Evolutionary conservation across 2,113 vertebrate species (phyloP).

Genomic region (Myiagra hebetior): DNA sequence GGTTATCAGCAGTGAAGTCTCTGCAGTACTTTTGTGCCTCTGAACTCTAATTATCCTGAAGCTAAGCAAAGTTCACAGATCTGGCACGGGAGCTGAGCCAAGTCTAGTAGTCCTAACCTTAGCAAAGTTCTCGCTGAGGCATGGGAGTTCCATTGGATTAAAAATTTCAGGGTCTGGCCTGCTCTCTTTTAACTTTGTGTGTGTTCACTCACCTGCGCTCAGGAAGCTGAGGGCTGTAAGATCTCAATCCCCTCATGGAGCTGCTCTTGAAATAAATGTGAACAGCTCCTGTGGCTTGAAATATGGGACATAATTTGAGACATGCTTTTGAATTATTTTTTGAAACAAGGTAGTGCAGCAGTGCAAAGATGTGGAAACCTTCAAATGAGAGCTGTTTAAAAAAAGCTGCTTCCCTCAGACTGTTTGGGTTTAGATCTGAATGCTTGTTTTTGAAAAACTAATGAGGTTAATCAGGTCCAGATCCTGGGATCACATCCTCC

Average conservation of each 20-base stretch:
- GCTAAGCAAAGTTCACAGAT: constrained; percentile 12
- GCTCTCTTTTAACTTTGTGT: not conserved
- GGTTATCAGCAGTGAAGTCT: not conserved
- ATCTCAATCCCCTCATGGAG: not conserved
- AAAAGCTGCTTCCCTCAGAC: not conserved
- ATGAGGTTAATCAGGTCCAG: not conserved
- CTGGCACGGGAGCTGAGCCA: not conserved
- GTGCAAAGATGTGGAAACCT: not conserved
- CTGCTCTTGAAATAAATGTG: not conserved
- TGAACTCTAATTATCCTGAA: constrained; percentile 27
- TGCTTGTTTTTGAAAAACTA: not conserved
- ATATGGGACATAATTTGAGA: not conserved
- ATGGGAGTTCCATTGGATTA: not conserved
- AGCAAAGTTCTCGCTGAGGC: not conserved
- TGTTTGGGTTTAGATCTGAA: not conserved
- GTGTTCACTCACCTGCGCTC: not conserved
- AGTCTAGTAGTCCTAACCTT: not conserved
- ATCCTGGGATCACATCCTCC: not conserved
- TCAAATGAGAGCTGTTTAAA: not conserved
- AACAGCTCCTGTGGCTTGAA: not conserved
- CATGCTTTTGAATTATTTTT: not conserved
- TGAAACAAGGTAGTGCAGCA: not conserved
- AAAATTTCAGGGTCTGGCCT: not conserved
- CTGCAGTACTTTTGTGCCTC: not conserved
- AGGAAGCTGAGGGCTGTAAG: not conserved